A percentile compares a stretch with the other conserved stretches of the same genome.
phyloP scores from a whole-genome alignment of 64 coral and sea anemone genomes.

The Orbicella faveolata region DNA sequence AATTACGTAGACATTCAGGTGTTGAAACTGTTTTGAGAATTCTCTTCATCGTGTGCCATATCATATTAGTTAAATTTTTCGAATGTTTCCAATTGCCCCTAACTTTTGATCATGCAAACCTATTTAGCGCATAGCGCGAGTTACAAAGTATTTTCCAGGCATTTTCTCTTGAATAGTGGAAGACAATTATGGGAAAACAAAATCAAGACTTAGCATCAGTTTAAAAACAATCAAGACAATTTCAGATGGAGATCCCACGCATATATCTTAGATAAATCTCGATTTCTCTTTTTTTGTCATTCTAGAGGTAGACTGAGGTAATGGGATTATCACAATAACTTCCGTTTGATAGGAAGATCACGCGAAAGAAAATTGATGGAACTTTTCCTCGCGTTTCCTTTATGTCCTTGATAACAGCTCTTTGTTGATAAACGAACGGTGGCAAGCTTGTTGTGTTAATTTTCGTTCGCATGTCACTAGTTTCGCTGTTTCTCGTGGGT shows the following conservation, averaged over 20 bases:
- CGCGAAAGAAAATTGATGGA: slow-evolving; percentile 8
- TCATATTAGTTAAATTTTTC: not conserved
- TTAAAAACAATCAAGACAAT: not conserved
- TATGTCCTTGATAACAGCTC: not conserved
- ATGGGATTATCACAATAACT: slow-evolving; percentile 26
- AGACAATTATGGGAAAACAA: not conserved
- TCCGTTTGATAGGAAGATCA: slow-evolving; percentile 38
- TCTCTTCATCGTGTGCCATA: not conserved
- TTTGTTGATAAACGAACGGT: not conserved
- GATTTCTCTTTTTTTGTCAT: not conserved
- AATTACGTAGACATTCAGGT: too few relatives aligned
- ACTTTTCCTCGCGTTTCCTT: not conserved
- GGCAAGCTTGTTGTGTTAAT: not conserved
- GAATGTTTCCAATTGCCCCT: not conserved
- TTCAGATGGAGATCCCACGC: not conserved
- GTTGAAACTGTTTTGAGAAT: not conserved
- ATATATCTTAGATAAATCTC: not conserved
- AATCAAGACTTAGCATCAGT: not conserved
- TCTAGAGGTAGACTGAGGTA: slow-evolving; percentile 1
- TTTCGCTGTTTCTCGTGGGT: not conserved
- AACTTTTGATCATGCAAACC: not conserved
- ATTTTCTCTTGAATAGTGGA: not conserved
- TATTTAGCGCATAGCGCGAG: not conserved
- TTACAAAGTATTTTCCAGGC: not conserved
- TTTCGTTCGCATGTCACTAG: not conserved